These are phyloP conservation scores for Typhlichthys subterraneus DNA, from an alignment of 2,797 vertebrate genomes.

Conservation along the genomic window DNA sequence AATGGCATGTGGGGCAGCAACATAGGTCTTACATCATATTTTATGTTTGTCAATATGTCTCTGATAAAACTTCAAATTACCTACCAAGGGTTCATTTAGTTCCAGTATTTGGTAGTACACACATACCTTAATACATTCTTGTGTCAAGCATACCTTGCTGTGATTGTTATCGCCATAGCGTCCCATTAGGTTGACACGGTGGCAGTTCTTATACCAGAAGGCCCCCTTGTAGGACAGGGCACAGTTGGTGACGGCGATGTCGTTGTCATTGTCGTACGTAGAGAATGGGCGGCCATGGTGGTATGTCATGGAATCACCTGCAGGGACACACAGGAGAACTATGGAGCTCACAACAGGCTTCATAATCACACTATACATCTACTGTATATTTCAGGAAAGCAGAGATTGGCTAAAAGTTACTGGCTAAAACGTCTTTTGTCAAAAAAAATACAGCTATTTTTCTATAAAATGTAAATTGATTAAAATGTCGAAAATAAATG, in stretches of 20 bases:
- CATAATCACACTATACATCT: too few relatives aligned
- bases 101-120: neutral
- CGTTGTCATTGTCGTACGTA: slow-evolving; percentile 92
- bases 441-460: too few relatives aligned
- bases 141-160: slow-evolving; percentile 85
- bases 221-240: slow-evolving; percentile 96
- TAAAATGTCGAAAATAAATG: too few relatives aligned
- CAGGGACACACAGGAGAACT: neutral
- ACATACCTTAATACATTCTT: neutral
- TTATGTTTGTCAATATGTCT: too few relatives aligned
- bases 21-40: too few relatives aligned
- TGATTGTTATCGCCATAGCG: slow-evolving; percentile 92
- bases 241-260: slow-evolving; percentile 96
- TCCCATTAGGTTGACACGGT: slow-evolving; percentile 96
- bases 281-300: slow-evolving; percentile 93
- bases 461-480: too few relatives aligned
- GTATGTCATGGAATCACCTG: slow-evolving; percentile 96
- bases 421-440: too few relatives aligned
- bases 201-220: slow-evolving; percentile 99
- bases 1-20: too few relatives aligned
- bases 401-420: too few relatives aligned
- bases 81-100: neutral
- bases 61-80: too few relatives aligned
- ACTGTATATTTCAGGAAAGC: too few relatives aligned
- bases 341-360: too few relatives aligned